phyloP scores from a whole-genome alignment of 30 jellyfish, hydroid and myxozoan genomes.

The Aurelia aurita region DNA sequence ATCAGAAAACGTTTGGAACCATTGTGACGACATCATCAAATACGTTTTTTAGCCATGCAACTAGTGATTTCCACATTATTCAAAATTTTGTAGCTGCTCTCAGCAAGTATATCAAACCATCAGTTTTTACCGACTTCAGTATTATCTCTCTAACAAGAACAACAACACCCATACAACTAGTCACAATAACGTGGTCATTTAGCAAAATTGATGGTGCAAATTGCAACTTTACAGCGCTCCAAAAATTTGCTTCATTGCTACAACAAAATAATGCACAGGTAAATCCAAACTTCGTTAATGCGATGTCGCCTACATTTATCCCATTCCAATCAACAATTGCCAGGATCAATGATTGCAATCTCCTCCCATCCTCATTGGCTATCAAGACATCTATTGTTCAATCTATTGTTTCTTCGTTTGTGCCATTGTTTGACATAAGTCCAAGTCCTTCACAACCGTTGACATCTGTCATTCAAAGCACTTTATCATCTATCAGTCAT shows the following conservation, averaged over 20 bases:
- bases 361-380: neutral
- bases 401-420: no score
- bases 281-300: conserved; percentile 25
- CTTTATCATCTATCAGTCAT: conserved; percentile 5
- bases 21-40: conserved; percentile 19
- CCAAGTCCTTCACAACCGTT: conserved; percentile 14
- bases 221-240: conserved; percentile 42
- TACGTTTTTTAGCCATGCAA: neutral
- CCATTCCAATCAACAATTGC: conserved; percentile 9
- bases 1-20: conserved; percentile 23
- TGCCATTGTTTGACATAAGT: neutral
- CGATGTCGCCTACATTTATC: conserved; percentile 46
- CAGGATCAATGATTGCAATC: conserved; percentile 6
- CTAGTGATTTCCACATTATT: conserved; percentile 5
- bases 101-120: conserved; percentile 17
- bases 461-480: neutral
- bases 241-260: neutral
- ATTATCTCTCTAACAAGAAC: conserved; percentile 7
- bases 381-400: neutral
- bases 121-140: conserved; percentile 5
- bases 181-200: conserved; percentile 31
- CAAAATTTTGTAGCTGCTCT: conserved; percentile 4
- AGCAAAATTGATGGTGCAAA: conserved; percentile 18
- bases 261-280: conserved; percentile 16
- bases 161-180: conserved; percentile 6